A percentile compares a stretch with the other conserved stretches of the same genome.
These are phyloP conservation scores for Bombus terrestris DNA, from an alignment of 1,140 invertebrate species.

Conservation along the genomic window DNA sequence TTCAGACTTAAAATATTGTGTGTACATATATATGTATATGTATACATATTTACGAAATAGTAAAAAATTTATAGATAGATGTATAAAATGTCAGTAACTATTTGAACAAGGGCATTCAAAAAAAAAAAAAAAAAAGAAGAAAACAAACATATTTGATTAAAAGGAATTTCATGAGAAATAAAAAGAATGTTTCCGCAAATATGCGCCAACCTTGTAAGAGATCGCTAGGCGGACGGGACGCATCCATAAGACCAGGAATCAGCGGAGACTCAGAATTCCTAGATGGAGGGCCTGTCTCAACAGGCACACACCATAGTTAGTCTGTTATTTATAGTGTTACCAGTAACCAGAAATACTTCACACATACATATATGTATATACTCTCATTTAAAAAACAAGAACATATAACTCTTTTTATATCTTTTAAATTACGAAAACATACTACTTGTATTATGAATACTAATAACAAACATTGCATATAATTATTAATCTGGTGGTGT, in stretches of 20 bases:
- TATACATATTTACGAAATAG: constrained; percentile 21
- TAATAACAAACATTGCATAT: constrained; percentile 15
- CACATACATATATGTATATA: constrained; percentile 42
- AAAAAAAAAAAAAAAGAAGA: constrained; percentile 9
- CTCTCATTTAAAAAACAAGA: not conserved
- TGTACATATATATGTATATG: constrained; percentile 20
- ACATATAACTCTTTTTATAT: constrained; percentile 8
- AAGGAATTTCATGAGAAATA: constrained; percentile 54
- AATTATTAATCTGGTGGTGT: constrained; percentile 19
- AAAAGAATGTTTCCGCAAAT: constrained; percentile 70
- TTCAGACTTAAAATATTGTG: constrained; percentile 14
- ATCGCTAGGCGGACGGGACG: constrained; percentile 84
- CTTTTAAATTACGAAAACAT: constrained; percentile 2
- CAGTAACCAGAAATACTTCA: constrained; percentile 52
- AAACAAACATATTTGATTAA: constrained; percentile 50
- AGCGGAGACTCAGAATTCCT: constrained; percentile 85
- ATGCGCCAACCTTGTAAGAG: constrained; percentile 81
- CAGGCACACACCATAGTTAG: constrained; percentile 75
- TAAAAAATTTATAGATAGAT: constrained; percentile 30
- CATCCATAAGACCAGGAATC: constrained; percentile 84
- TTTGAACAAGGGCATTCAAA: constrained; percentile 20
- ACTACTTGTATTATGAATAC: constrained; percentile 10
- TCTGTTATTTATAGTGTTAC: constrained; percentile 66
- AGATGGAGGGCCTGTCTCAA: constrained; percentile 83
- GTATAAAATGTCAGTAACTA: constrained; percentile 39